These are phyloP conservation scores for Drosophila nigritarsus DNA, from an alignment of 2,888 invertebrate genomes.

Conservation along the genomic window DNA sequence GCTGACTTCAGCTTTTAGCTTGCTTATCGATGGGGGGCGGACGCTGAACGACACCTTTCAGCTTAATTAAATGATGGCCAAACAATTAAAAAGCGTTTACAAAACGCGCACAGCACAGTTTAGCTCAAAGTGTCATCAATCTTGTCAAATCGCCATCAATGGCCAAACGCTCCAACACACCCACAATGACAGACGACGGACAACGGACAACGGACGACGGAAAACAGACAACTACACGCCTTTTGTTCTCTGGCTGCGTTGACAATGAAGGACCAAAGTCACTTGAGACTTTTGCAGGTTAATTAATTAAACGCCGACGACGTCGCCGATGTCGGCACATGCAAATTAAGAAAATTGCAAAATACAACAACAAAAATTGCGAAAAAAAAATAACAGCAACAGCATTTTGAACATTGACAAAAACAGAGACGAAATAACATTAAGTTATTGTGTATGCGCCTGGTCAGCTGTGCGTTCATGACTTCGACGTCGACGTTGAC, in stretches of 20 bases:
- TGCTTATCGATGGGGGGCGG: constrained; percentile 35
- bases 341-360: constrained; percentile 82
- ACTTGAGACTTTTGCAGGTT: constrained; percentile 69
- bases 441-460: constrained; percentile 64
- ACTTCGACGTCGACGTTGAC: constrained; percentile 38
- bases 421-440: constrained; percentile 31
- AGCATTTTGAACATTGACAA: constrained; percentile 46
- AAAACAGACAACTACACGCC: constrained; percentile 22
- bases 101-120: constrained; percentile 44
- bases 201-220: background rate
- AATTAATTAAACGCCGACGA: constrained; percentile 72
- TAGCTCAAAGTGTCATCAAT: constrained; percentile 73
- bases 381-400: constrained; percentile 27
- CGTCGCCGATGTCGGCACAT: constrained; percentile 62
- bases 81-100: constrained; percentile 78
- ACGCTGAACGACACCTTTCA: constrained; percentile 52
- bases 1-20: constrained; percentile 28
- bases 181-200: constrained; percentile 10
- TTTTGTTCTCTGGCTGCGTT: constrained; percentile 42
- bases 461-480: constrained; percentile 44
- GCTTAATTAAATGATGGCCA: constrained; percentile 70
- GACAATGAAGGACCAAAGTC: constrained; percentile 72
- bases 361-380: constrained; percentile 58
- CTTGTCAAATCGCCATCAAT: constrained; percentile 72
- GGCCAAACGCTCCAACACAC: constrained; percentile 29